Evolutionary conservation across 2,888 invertebrate species (phyloP).

Genomic region (Ormyrus rosae): DNA sequence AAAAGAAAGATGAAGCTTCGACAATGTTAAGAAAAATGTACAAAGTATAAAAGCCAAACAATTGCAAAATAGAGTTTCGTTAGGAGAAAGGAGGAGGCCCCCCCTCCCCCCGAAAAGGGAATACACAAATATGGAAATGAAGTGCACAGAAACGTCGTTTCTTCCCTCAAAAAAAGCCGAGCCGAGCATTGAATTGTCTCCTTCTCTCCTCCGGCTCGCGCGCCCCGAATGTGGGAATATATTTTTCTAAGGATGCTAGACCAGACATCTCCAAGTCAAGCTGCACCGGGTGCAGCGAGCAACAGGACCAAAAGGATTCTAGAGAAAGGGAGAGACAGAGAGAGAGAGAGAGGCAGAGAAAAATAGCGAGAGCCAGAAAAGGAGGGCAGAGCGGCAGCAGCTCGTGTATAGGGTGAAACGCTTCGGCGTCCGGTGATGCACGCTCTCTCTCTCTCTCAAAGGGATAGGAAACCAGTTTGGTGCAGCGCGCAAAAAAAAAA

Average conservation of each 20-base stretch:
- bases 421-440: constrained; percentile 35
- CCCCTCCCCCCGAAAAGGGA: not conserved
- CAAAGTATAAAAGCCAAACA: constrained; percentile 31
- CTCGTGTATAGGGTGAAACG: constrained; percentile 21
- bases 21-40: constrained; percentile 20
- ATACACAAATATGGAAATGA: constrained; percentile 51
- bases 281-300: constrained; percentile 49
- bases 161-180: constrained; percentile 45
- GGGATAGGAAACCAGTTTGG: constrained; percentile 68
- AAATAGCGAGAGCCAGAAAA: constrained; percentile 43
- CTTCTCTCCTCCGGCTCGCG: no score
- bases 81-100: not conserved
- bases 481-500: constrained; percentile 49
- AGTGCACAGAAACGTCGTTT: constrained; percentile 44
- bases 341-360: constrained; percentile 53
- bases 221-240: constrained; percentile 51
- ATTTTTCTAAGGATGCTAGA: constrained; percentile 55
- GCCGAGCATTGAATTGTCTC: constrained; percentile 43
- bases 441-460: constrained; percentile 31
- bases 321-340: constrained; percentile 50
- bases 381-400: not conserved
- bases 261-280: constrained; percentile 51
- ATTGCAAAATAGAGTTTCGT: constrained; percentile 5
- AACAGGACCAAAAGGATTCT: constrained; percentile 54
- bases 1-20: not conserved